phyloP scores from a whole-genome alignment of 2,888 invertebrate genomes.

The Drosophila phalerata region DNA sequence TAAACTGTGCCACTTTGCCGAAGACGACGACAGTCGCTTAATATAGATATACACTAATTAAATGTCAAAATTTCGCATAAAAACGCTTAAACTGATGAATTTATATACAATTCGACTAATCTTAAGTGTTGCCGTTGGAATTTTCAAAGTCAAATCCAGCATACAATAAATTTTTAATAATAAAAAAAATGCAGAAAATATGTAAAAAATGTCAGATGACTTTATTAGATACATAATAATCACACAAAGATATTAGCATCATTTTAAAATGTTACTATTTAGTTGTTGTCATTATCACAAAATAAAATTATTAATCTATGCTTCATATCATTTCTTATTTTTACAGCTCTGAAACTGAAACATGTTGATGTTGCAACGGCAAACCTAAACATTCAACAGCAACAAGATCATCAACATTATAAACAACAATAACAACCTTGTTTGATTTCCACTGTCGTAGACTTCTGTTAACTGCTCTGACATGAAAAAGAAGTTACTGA shows the following conservation, averaged over 20 bases:
- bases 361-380: conserved; percentile 36
- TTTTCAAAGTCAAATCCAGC: conserved; percentile 69
- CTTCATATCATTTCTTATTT: background rate
- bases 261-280: background rate
- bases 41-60: conserved; percentile 73
- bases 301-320: background rate
- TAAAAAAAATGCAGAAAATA: background rate
- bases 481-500: conserved; percentile 73
- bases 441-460: conserved; percentile 16
- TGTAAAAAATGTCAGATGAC: background rate
- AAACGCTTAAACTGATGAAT: conserved; percentile 59
- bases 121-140: conserved; percentile 60
- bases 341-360: conserved; percentile 40
- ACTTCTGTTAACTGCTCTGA: conserved; percentile 45
- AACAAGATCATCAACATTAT: conserved; percentile 17
- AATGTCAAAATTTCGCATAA: conserved; percentile 75
- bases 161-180: conserved; percentile 43
- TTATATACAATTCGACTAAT: conserved; percentile 65
- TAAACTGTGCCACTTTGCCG: conserved; percentile 70
- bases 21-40: conserved; percentile 46
- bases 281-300: too few species aligned
- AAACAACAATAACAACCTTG: conserved; percentile 24
- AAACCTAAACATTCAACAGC: conserved; percentile 14
- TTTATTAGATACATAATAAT: background rate
- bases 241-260: background rate